Evolutionary conservation across 2,113 vertebrate genomes (phyloP).

Genomic region (Salvelinus namaycush): DNA sequence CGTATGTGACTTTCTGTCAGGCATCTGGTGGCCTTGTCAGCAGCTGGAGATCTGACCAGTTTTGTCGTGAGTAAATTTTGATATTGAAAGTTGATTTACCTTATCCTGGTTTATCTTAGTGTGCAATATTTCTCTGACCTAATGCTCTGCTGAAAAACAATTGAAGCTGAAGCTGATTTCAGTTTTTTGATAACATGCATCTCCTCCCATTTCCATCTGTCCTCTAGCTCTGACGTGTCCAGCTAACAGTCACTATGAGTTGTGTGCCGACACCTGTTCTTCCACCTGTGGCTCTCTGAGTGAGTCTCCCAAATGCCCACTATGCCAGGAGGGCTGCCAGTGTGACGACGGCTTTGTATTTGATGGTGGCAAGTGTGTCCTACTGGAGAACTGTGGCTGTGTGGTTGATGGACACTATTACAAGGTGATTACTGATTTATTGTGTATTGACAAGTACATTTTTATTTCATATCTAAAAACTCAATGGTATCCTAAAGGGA

Average conservation of each 20-base stretch:
- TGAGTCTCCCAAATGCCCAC: slow-evolving; percentile 34
- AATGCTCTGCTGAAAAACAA: no score
- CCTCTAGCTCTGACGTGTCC: slow-evolving; percentile 57
- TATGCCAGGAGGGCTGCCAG: slow-evolving; percentile 70
- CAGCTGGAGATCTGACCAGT: slow-evolving; percentile 61
- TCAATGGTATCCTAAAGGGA: no score
- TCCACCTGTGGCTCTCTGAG: slow-evolving; percentile 51
- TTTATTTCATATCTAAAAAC: no score
- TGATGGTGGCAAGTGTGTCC: slow-evolving; percentile 51
- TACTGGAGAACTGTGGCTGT: slow-evolving; percentile 57
- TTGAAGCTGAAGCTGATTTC: no score
- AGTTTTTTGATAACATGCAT: no score
- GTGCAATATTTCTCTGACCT: no score
- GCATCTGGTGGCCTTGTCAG: neutral
- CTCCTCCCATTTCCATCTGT: neutral
- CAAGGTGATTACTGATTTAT: slow-evolving; percentile 21
- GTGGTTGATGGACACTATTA: slow-evolving; percentile 50
- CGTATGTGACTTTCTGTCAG: slow-evolving; percentile 66
- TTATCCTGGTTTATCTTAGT: no score
- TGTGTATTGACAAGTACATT: no score
- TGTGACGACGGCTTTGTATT: slow-evolving; percentile 62
- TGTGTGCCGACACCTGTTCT: slow-evolving; percentile 58
- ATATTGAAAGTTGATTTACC: neutral
- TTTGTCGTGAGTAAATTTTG: slow-evolving; percentile 68
- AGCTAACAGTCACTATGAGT: slow-evolving; percentile 51